These are phyloP conservation scores for Passerculus sandwichensis DNA, from an alignment of 2,797 vertebrate genomes.

Conservation along the genomic window DNA sequence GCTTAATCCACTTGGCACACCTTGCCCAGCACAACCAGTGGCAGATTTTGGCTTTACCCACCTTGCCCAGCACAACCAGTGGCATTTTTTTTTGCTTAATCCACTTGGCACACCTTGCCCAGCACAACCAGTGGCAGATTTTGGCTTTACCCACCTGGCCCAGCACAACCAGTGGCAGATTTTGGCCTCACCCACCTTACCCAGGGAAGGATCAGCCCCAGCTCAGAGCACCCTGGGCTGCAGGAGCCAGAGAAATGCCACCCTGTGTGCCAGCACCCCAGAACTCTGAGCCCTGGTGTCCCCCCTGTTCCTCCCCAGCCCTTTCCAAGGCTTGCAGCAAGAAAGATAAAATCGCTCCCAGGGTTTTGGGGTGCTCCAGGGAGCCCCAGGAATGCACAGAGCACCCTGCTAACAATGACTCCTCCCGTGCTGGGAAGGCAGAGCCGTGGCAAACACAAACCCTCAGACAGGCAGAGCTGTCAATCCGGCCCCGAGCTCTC, in stretches of 20 bases:
- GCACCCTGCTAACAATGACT: background rate
- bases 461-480: constrained; percentile 35
- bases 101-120: background rate
- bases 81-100: background rate
- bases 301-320: rapidly evolving
- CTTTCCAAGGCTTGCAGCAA: background rate
- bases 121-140: background rate
- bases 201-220: background rate
- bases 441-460: background rate
- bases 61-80: too few species aligned
- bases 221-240: background rate
- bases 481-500: constrained; percentile 30
- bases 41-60: too few species aligned
- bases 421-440: background rate
- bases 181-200: background rate
- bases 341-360: too few species aligned
- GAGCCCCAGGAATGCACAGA: background rate
- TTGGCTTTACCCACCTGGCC: background rate
- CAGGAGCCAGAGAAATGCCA: background rate
- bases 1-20: too few species aligned
- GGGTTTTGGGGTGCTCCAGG: rapidly evolving
- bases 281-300: rapidly evolving
- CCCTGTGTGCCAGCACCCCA: background rate
- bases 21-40: too few species aligned
- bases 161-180: too few species aligned